Evolutionary conservation across 1,140 invertebrate genomes (phyloP), one percentile per base, ranked within the genome.

Genomic region (Nylanderia fulva): DNA sequence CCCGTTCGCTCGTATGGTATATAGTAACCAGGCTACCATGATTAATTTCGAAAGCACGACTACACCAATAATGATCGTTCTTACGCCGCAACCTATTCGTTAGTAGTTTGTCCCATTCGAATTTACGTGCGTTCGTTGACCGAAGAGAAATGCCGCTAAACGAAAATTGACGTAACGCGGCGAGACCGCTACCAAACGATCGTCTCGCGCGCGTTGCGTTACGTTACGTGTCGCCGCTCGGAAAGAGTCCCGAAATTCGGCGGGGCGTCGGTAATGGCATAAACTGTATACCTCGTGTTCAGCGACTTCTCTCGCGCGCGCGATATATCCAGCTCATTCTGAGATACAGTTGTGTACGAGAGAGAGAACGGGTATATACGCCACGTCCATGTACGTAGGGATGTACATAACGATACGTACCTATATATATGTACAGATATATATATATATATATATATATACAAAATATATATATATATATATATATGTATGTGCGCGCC

Each of bases 271-370:
- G 90, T 92, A 91, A 92, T 91, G 88, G 90, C 88, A 88, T 91
- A 91, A 92, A 90, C 88, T 89, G 90, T 91, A 90, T 90, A 92
- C 85, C 90, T 88, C 89, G 77, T 91, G 90, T 90, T 86, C 85
- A 90, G 87, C 89, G 77, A 83, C 84, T 88, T 86, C 85, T 89
- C 87, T 86, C 85, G 86, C 88, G 83, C 82, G 42, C 85, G 86
- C 90, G 86, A 92, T 92, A 92, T 91, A 92, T 91, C 86, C 85
- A 91, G 84, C 90, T 91, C 90, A 91, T 92, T 92, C 90, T 86
- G 83, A 91, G 91, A 92, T 91, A 91, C 86, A 91, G 86, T 79
- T 85, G 88, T 85, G 86, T 76, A 69, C 63, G 74, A 56, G 71
- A 45, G 63, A 52, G 74, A 56, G 71, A 45, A 56, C 66, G 45